phyloP scores from a whole-genome alignment of 2,113 vertebrate genomes.

The Phylloscopus whistleri region DNA sequence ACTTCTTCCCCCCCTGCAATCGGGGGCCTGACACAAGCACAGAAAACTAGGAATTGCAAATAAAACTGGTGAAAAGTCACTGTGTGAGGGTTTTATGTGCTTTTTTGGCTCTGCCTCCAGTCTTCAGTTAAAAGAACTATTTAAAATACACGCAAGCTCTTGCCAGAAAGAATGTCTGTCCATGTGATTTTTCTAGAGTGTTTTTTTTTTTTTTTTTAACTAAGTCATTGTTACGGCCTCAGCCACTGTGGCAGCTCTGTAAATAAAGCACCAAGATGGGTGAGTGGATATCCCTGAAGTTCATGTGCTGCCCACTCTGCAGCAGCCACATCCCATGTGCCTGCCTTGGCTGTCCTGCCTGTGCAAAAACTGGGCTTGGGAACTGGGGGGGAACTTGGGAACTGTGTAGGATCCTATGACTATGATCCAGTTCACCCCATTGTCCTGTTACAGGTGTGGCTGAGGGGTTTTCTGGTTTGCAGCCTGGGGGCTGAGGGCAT shows the following conservation, averaged over 20 bases:
- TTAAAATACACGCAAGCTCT: neutral
- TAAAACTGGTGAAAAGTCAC: constrained; percentile 44
- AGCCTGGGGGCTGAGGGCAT: no score
- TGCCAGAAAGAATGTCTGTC: neutral
- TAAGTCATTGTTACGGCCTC: neutral
- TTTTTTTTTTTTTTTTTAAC: neutral
- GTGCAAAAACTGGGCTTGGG: neutral
- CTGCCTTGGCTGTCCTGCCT: neutral
- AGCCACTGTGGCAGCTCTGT: neutral
- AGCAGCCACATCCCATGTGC: neutral
- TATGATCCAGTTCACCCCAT: neutral
- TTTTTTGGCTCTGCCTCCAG: constrained; percentile 8
- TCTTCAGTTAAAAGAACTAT: neutral
- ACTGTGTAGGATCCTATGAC: rapidly evolving
- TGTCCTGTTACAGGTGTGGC: neutral
- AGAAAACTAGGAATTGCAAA: neutral
- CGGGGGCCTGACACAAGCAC: neutral
- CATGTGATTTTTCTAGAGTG: neutral
- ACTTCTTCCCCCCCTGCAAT: neutral
- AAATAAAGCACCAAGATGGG: neutral
- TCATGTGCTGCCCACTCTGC: rapidly evolving
- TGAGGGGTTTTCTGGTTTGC: neutral
- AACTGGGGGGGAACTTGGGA: neutral
- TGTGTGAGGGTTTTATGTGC: constrained; percentile 20
- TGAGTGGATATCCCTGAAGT: neutral